These are phyloP conservation scores for Myzus persicae DNA, from an alignment of 1,140 invertebrate genomes.

Conservation along the genomic window DNA sequence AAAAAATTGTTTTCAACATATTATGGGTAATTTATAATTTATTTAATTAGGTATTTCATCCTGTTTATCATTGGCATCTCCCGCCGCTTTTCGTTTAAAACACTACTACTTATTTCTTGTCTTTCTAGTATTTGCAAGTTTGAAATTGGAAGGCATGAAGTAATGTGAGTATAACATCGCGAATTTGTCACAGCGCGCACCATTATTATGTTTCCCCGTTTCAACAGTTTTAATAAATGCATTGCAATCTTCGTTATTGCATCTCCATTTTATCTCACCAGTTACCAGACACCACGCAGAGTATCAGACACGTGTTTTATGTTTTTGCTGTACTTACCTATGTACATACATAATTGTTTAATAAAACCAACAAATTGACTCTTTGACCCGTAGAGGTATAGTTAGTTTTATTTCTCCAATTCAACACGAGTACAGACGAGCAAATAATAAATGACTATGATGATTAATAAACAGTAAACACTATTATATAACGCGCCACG, in stretches of 20 bases:
- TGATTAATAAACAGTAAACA: too few species aligned
- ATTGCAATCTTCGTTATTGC: not conserved
- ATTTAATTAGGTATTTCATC: too few species aligned
- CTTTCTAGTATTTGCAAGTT: not conserved
- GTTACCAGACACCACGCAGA: not conserved
- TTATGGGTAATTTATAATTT: too few species aligned
- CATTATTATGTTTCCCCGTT: not conserved
- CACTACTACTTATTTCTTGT: too few species aligned
- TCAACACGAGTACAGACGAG: not conserved
- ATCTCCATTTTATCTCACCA: not conserved
- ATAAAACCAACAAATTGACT: not conserved
- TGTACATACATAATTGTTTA: too few species aligned
- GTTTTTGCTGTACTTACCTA: not conserved
- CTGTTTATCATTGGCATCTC: too few species aligned
- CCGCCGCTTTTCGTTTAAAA: too few species aligned
- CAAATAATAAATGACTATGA: not conserved
- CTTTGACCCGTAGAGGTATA: not conserved
- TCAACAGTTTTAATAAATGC: not conserved
- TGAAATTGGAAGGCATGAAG: not conserved
- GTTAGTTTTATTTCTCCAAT: too few species aligned
- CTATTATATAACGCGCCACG: too few species aligned
- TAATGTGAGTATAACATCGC: not conserved
- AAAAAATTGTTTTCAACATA: too few species aligned
- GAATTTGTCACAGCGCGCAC: not conserved
- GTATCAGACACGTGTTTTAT: not conserved